phyloP scores from a whole-genome alignment of 2,888 invertebrate genomes.

The Lasioglossum oenotherae region DNA sequence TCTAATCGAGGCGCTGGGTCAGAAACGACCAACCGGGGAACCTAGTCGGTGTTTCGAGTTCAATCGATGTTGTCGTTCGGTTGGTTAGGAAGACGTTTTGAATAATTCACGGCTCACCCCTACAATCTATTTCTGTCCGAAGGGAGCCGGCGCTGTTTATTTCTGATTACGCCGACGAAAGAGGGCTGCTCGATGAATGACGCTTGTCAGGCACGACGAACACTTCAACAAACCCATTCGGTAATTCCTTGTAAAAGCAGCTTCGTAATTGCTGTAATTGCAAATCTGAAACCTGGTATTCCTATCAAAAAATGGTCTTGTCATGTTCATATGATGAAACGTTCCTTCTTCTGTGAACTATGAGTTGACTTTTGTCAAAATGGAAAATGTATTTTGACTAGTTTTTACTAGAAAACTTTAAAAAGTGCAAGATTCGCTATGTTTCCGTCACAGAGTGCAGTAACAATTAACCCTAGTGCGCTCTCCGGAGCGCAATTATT shows the following conservation, averaged over 20 bases:
- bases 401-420: no score
- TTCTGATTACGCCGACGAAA: constrained; percentile 65
- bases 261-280: not conserved
- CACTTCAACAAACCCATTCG: constrained; percentile 5
- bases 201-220: constrained; percentile 56
- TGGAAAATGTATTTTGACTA: no score
- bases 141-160: constrained; percentile 51
- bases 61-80: constrained; percentile 56
- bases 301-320: not conserved
- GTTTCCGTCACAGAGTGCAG: not conserved
- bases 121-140: constrained; percentile 39
- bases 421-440: no score
- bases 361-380: no score
- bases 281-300: not conserved
- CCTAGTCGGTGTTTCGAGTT: constrained; percentile 50
- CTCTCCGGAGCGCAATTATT: not conserved
- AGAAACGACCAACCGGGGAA: constrained; percentile 29
- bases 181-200: constrained; percentile 51
- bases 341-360: no score
- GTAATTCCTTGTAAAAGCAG: not conserved
- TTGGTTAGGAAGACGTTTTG: constrained; percentile 57
- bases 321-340: not conserved
- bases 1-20: constrained; percentile 22
- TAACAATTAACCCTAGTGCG: not conserved
- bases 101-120: constrained; percentile 60